These are phyloP conservation scores for Tursiops truncatus DNA, from an alignment of 2,113 vertebrate species.

Conservation along the genomic window DNA sequence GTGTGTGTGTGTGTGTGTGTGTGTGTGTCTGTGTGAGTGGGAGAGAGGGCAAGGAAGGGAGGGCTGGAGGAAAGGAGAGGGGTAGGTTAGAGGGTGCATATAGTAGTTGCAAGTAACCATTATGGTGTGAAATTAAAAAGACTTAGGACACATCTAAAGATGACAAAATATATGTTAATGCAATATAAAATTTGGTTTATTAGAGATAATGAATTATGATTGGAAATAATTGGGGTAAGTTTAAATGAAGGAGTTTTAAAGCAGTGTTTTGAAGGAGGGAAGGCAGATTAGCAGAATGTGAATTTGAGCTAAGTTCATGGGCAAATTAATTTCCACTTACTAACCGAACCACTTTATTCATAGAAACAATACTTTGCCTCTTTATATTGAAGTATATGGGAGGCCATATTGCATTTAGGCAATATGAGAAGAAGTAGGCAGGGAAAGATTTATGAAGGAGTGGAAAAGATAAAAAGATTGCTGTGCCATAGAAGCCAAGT, in stretches of 20 bases:
- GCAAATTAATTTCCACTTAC: neutral
- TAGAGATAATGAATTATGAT: neutral
- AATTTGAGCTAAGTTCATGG: neutral
- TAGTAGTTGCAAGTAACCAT: neutral
- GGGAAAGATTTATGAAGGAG: neutral
- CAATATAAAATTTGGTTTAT: neutral
- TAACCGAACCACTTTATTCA: neutral
- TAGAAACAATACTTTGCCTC: neutral
- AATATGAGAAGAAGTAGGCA: neutral
- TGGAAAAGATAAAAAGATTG: neutral
- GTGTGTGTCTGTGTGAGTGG: neutral
- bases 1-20: neutral
- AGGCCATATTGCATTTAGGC: neutral
- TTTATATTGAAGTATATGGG: neutral
- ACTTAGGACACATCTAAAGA: neutral
- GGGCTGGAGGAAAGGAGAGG: neutral
- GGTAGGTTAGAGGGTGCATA: neutral
- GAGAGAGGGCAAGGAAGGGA: neutral
- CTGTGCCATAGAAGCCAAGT: neutral
- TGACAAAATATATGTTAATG: neutral
- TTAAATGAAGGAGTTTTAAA: constrained; percentile 10
- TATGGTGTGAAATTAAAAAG: neutral
- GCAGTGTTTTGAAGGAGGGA: neutral
- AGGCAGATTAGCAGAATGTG: neutral
- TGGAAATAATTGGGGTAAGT: neutral